These are phyloP conservation scores for Drosophila sproati DNA, from an alignment of 1,140 invertebrate species.

Conservation along the genomic window DNA sequence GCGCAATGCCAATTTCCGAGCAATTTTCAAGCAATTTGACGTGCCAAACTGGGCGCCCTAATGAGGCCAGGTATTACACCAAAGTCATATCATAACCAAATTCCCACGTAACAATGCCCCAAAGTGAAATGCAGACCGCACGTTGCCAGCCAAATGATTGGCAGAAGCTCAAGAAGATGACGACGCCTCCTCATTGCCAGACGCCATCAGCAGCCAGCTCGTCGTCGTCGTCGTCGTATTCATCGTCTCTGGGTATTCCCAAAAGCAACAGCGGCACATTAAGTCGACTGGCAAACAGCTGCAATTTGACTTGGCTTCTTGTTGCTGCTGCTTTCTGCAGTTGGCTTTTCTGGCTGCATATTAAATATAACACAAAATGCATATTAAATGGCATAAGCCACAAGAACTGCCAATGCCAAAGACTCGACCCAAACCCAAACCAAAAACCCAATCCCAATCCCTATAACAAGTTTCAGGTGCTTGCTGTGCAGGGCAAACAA, in stretches of 20 bases:
- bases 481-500: constrained; percentile 16
- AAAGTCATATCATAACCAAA: constrained; percentile 52
- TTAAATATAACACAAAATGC: constrained; percentile 84
- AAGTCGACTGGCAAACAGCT: constrained; percentile 63
- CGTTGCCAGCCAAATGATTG: constrained; percentile 36
- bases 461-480: constrained; percentile 18
- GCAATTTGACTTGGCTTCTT: constrained; percentile 70
- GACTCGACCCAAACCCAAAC: not conserved
- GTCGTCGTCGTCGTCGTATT: constrained; percentile 26
- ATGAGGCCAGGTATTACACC: constrained; percentile 59
- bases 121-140: constrained; percentile 67
- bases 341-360: constrained; percentile 65
- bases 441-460: not conserved
- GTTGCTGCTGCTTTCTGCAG: constrained; percentile 19
- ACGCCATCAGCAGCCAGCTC: constrained; percentile 44
- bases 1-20: constrained; percentile 63
- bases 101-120: constrained; percentile 80
- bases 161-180: constrained; percentile 26
- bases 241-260: constrained; percentile 58
- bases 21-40: constrained; percentile 75
- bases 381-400: constrained; percentile 84
- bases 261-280: constrained; percentile 69
- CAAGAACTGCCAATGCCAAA: constrained; percentile 51
- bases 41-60: constrained; percentile 61
- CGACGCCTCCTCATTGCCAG: constrained; percentile 46